A percentile compares a stretch with the other conserved stretches of the same genome.
phyloP scores from a whole-genome alignment of 2,113 vertebrate genomes.

The Hyaena hyaena region DNA sequence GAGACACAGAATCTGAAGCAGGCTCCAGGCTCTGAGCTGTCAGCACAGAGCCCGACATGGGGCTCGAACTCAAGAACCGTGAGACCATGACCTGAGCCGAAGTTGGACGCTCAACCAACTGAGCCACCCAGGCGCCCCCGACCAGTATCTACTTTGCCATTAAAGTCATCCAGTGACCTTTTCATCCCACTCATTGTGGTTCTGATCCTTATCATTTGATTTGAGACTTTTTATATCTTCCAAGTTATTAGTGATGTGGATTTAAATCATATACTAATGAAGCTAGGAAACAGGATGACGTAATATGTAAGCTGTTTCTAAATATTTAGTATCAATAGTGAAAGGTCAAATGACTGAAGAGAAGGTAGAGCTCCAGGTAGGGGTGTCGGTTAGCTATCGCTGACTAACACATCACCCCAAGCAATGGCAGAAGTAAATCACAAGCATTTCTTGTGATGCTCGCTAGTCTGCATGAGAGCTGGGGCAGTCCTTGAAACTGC shows the following conservation, averaged over 20 bases:
- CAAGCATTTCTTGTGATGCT: background rate
- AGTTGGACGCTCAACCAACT: no score
- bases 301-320: background rate
- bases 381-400: background rate
- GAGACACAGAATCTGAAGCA: no score
- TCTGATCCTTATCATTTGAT: background rate
- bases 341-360: background rate
- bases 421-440: background rate
- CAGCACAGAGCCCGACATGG: no score
- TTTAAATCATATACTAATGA: background rate
- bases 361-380: background rate
- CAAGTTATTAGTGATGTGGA: background rate
- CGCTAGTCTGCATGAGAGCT: accelerated
- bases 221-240: background rate
- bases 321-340: background rate
- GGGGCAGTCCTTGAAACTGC: background rate
- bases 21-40: no score
- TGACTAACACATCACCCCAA: background rate
- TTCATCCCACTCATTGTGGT: background rate
- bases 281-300: background rate
- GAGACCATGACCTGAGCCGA: no score
- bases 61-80: no score
- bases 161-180: background rate
- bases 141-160: no score
- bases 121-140: no score